These are phyloP conservation scores for Hirundichthys speculiger DNA, from an alignment of 2,113 vertebrate genomes.

Conservation along the genomic window DNA sequence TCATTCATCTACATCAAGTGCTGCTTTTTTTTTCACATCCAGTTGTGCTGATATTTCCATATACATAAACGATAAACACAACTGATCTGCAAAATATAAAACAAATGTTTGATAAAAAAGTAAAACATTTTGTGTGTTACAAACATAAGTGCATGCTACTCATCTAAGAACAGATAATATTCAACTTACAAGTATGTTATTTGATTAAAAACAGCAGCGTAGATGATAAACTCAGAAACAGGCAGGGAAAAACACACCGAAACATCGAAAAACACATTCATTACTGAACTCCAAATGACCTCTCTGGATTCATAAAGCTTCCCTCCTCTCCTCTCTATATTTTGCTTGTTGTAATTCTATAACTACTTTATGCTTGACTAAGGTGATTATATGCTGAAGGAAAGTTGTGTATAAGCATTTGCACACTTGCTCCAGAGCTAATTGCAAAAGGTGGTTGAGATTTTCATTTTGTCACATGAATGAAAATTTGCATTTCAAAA, in stretches of 20 bases:
- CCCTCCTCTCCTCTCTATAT: background rate
- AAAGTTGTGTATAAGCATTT: conserved; percentile 12
- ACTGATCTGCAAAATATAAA: no score
- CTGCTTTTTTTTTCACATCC: background rate
- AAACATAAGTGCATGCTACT: background rate
- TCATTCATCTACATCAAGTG: background rate
- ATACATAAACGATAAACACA: background rate
- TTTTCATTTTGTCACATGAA: background rate
- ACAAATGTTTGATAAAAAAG: no score
- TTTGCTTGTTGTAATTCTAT: background rate
- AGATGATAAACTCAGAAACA: conserved; percentile 26
- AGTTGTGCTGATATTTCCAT: conserved; percentile 3
- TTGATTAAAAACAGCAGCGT: background rate
- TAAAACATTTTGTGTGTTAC: background rate
- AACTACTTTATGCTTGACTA: background rate
- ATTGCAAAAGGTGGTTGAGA: background rate
- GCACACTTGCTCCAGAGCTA: background rate
- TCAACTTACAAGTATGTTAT: conserved; percentile 1
- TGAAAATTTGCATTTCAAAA: conserved; percentile 9
- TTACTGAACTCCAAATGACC: conserved; percentile 28
- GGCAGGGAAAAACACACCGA: conserved; percentile 15
- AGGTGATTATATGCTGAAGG: conserved; percentile 7
- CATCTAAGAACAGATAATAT: conserved; percentile 2
- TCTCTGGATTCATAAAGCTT: conserved; percentile 7
- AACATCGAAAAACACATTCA: conserved; percentile 9